A percentile compares a stretch with the other conserved stretches of the same genome.
phyloP scores from a whole-genome alignment of 2,888 invertebrate genomes.

The Bellardia bayeri region DNA sequence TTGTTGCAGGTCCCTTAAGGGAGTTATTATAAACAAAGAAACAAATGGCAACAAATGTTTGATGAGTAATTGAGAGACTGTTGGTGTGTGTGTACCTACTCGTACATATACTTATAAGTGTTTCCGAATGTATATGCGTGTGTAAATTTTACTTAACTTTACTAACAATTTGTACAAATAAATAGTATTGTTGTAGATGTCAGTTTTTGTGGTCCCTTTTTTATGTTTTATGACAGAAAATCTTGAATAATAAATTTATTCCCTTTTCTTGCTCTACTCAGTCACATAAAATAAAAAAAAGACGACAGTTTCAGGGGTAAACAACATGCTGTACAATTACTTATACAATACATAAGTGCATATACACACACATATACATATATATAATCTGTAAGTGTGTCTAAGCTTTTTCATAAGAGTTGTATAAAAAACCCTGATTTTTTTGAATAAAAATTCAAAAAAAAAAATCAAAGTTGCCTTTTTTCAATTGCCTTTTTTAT shows the following conservation, averaged over 20 bases:
- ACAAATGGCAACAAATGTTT: conserved; percentile 9
- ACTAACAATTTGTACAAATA: conserved; percentile 15
- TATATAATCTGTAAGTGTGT: neutral
- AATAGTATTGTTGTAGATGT: conserved; percentile 3
- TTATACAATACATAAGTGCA: neutral
- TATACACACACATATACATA: neutral
- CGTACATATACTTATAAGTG: neutral
- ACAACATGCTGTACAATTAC: conserved; percentile 36
- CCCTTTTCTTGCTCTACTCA: neutral
- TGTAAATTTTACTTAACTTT: conserved; percentile 25
- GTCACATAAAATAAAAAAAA: conserved; percentile 8
- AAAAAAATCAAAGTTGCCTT: neutral
- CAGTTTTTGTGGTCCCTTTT: conserved; percentile 23
- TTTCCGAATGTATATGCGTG: neutral
- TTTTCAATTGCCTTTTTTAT: conserved; percentile 10
- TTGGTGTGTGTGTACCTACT: conserved; percentile 6
- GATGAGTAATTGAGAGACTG: conserved; percentile 45
- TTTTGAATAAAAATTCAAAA: neutral
- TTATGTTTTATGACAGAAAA: conserved; percentile 16
- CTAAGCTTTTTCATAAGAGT: too few relatives aligned
- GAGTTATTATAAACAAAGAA: conserved; percentile 19
- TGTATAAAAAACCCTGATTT: too few relatives aligned
- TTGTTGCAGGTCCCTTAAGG: conserved; percentile 41
- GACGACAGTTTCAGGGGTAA: conserved; percentile 36
- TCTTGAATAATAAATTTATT: neutral